phyloP scores from a whole-genome alignment of 1,140 invertebrate species.

The Diploscapter pachys region DNA sequence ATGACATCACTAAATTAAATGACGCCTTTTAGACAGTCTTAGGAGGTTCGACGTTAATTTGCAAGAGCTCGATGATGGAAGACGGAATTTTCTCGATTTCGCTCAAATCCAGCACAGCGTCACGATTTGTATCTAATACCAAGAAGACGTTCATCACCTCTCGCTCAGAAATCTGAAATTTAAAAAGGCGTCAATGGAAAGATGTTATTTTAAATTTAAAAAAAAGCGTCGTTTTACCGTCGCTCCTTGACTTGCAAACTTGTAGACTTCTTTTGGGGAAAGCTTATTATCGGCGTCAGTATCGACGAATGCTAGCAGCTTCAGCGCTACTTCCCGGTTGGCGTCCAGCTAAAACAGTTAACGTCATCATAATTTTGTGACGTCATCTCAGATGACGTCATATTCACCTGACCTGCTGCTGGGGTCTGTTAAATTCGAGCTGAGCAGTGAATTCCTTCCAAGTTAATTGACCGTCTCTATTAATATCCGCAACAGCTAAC shows the following conservation, averaged over 20 bases:
- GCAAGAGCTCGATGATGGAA: no score
- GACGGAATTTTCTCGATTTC: no score
- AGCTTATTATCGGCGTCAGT: slow-evolving; percentile 28
- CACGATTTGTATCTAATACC: no score
- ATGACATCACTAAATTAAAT: background rate
- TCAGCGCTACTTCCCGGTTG: slow-evolving; percentile 26
- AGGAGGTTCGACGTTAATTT: no score
- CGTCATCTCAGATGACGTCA: no score
- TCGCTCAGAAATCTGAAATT: no score
- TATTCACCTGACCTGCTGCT: slow-evolving; percentile 2
- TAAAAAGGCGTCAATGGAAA: no score
- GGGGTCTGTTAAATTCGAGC: slow-evolving; percentile 21
- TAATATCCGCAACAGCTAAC: slow-evolving; percentile 27
- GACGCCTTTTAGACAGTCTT: background rate
- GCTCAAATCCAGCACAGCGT: no score
- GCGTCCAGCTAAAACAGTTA: slow-evolving; percentile 2
- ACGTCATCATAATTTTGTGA: no score
- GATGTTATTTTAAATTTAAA: no score
- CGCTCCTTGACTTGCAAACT: slow-evolving; percentile 17
- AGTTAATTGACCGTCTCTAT: slow-evolving; percentile 28
- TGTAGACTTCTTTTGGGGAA: slow-evolving; percentile 26
- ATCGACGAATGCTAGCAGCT: slow-evolving; percentile 31
- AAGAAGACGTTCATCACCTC: no score
- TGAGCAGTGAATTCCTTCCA: slow-evolving; percentile 31
- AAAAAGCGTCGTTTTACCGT: background rate